phyloP scores from a whole-genome alignment of 2,797 vertebrate genomes.

The Phylloscopus collybita region DNA sequence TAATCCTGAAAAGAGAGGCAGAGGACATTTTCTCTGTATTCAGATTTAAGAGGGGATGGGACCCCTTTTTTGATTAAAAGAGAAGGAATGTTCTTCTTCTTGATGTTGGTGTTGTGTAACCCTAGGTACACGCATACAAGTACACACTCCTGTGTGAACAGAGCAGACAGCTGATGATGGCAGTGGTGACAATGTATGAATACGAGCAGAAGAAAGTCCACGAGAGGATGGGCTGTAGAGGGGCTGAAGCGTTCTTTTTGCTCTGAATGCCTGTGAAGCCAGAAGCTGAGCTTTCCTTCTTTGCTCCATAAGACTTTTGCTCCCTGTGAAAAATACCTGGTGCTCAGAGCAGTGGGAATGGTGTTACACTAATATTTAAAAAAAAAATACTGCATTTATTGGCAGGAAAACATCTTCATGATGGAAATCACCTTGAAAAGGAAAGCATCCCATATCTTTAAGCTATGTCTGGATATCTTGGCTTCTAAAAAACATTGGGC shows the following conservation, averaged over 20 bases:
- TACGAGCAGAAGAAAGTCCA: not conserved
- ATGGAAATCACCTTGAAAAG: not conserved
- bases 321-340: not conserved
- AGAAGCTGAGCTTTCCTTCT: not conserved
- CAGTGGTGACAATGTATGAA: not conserved
- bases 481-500: not conserved
- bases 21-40: not conserved
- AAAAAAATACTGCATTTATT: not conserved
- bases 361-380: not conserved
- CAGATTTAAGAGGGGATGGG: not conserved
- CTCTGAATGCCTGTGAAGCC: not conserved
- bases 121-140: not conserved
- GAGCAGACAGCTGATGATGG: not conserved
- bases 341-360: not conserved
- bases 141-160: not conserved
- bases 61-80: not conserved
- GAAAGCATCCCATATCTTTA: not conserved
- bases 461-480: not conserved
- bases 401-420: not conserved
- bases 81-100: not conserved
- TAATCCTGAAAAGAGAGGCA: not conserved
- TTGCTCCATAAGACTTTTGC: not conserved
- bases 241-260: not conserved
- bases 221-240: not conserved
- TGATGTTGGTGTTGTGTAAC: not conserved